Evolutionary conservation across 2,797 vertebrate genomes (phyloP).

Genomic region (Denticeps clupeoides): DNA sequence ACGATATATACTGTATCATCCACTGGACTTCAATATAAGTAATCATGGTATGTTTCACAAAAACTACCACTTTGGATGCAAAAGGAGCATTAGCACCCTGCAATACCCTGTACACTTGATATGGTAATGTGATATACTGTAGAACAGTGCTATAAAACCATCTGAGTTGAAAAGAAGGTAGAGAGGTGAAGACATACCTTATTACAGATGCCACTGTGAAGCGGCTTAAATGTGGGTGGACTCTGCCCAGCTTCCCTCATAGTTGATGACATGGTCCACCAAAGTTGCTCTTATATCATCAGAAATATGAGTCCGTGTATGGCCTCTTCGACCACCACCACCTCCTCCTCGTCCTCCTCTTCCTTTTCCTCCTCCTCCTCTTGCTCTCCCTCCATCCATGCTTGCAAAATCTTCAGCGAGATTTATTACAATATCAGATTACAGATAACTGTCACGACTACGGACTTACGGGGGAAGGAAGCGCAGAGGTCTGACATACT

Average conservation of each 20-base stretch:
- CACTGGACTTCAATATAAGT: too few species aligned
- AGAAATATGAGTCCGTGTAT: not conserved
- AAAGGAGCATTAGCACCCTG: too few species aligned
- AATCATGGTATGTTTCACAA: too few species aligned
- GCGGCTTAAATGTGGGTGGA: not conserved
- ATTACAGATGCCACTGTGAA: slow-evolving; percentile 4
- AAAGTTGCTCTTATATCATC: slow-evolving; percentile 11
- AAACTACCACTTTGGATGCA: too few species aligned
- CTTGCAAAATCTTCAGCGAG: slow-evolving; percentile 1
- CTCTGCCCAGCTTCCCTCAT: slow-evolving; percentile 2
- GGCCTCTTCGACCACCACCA: not conserved
- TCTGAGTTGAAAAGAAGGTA: not conserved
- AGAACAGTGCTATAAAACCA: too few species aligned
- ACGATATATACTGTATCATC: not conserved
- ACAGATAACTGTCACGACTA: too few species aligned
- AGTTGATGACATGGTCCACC: slow-evolving; percentile 6
- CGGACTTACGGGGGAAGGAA: too few species aligned
- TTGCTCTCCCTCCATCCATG: not conserved
- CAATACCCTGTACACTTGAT: too few species aligned
- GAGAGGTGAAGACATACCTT: slow-evolving; percentile 2
- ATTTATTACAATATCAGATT: too few species aligned
- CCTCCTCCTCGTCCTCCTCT: slow-evolving; percentile 3
- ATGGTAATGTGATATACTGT: too few species aligned
- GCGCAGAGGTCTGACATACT: too few species aligned
- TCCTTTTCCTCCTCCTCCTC: not conserved